Evolutionary conservation across 1,140 invertebrate genomes (phyloP), one percentile per base, ranked within the genome.

Genomic region (Zaprionus lachaisei): DNA sequence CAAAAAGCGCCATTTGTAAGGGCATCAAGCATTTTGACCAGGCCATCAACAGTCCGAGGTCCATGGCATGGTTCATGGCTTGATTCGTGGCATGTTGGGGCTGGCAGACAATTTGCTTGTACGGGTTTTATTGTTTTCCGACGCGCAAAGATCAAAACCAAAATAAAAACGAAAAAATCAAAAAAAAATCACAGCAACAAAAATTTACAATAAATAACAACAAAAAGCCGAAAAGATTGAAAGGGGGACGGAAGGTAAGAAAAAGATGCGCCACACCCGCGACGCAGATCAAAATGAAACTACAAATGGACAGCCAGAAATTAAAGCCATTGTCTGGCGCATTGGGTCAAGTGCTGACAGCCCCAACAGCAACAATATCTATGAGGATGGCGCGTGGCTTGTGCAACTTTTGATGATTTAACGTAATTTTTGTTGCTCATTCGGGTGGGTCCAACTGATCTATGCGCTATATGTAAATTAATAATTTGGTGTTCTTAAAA

Each of bases 331-430:
- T 89, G 85, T 89, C 77, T 31, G 79, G 54, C 64, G 72, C 85
- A 82, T 85, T 89, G 81, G 85, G 85, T 89, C 85, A 89, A 89
- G 85, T 90, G 85, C 85, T 89, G 85, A 80, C 84, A 69, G 78
- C 72, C n/a, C 72, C 41, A 47, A 47, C 41, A 17, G 41, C n/a
- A 65, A 70, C 60, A 67, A 68, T 7, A 55, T 57, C 65, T 47
- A 68, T 28, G 64, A 63, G 63, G 24, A 60, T 62, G 79, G 82
- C 85, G 86, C 82, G 86, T 91, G 62, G 47, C 62, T 28, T 31
- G 85, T 80, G 71, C 64, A 69, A 58, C 65, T 51, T 62, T 61
- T 73, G 51, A 38, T 72, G 79, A 81, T 84, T 89, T 81, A 77
- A 68, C 68, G 79, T 78, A 57, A 51, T 49, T 73, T 78, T 15